phyloP scores from a whole-genome alignment of 2,113 vertebrate species.

The Bujurquina vittata region DNA sequence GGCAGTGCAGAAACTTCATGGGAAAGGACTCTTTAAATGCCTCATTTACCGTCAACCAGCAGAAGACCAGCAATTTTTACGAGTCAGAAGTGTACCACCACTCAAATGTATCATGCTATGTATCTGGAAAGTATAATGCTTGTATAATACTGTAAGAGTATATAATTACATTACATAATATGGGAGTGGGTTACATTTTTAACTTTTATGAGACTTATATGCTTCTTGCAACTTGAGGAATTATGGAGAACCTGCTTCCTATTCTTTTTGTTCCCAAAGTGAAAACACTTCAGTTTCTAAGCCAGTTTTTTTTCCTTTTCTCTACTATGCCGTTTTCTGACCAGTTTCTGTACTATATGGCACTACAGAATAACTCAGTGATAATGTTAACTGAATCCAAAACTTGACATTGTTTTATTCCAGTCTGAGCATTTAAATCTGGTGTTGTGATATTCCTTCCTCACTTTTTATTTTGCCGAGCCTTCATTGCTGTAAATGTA shows the following conservation, averaged over 20 bases:
- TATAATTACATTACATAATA: conserved; percentile 32
- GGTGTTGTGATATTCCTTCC: neutral
- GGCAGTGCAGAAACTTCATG: conserved; percentile 61
- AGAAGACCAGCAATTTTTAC: conserved; percentile 21
- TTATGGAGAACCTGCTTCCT: conserved; percentile 19
- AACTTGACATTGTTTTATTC: neutral
- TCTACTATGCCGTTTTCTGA: neutral
- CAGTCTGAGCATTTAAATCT: conserved; percentile 7
- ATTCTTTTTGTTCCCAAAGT: conserved; percentile 8
- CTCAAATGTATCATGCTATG: conserved; percentile 23
- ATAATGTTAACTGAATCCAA: neutral
- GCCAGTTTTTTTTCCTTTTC: neutral
- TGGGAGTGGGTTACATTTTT: conserved; percentile 12
- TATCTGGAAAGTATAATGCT: conserved; percentile 21
- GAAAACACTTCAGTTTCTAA: conserved; percentile 3
- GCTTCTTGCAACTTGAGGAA: neutral
- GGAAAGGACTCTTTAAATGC: conserved; percentile 67
- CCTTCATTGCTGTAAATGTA: conserved; percentile 39
- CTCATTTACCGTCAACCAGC: conserved; percentile 60
- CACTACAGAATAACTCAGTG: neutral
- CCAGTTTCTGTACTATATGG: neutral
- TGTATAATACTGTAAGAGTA: conserved; percentile 15
- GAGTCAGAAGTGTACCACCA: conserved; percentile 26
- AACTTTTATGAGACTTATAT: conserved; percentile 3
- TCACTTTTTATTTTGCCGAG: conserved; percentile 31